These are phyloP conservation scores for Agraylea sexmaculata DNA, from an alignment of 1,140 invertebrate species.

Conservation along the genomic window DNA sequence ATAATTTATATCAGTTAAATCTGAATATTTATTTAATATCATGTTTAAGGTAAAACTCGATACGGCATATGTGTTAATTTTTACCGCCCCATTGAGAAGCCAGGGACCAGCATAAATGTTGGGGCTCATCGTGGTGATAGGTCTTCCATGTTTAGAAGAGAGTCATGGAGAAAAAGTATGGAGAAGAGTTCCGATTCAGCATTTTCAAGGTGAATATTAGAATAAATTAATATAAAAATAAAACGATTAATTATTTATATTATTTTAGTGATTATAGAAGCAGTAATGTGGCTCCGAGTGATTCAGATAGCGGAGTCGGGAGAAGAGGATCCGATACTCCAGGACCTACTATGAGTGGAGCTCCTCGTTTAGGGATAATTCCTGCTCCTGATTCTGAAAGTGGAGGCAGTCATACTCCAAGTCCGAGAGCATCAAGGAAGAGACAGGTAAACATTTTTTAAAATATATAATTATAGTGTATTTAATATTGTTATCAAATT, in stretches of 20 bases:
- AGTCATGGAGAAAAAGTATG: constrained; percentile 81
- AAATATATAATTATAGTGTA: constrained; percentile 2
- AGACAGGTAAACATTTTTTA: constrained; percentile 46
- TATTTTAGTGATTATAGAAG: constrained; percentile 80
- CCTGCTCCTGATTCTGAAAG: constrained; percentile 73
- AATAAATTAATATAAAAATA: constrained; percentile 13
- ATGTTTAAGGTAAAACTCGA: constrained; percentile 56
- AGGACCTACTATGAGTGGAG: constrained; percentile 24
- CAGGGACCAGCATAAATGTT: constrained; percentile 23
- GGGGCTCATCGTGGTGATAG: constrained; percentile 31
- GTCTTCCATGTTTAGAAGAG: constrained; percentile 56
- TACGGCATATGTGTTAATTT: constrained; percentile 98
- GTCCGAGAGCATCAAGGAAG: constrained; percentile 68
- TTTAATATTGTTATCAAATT: constrained; percentile 26
- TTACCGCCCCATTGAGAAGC: constrained; percentile 76
- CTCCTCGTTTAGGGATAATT: constrained; percentile 50
- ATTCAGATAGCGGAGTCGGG: constrained; percentile 56
- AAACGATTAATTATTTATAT: constrained; percentile 1
- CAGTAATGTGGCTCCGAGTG: constrained; percentile 74
- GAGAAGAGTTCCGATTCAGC: constrained; percentile 84
- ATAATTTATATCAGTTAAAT: background rate
- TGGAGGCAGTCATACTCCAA: constrained; percentile 75
- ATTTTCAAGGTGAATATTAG: constrained; percentile 67
- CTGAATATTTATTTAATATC: background rate
- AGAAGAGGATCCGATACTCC: constrained; percentile 53